Base-by-base conservation (phyloP, 2,797 vertebrate species). In the Lacerta viridis region DNA sequence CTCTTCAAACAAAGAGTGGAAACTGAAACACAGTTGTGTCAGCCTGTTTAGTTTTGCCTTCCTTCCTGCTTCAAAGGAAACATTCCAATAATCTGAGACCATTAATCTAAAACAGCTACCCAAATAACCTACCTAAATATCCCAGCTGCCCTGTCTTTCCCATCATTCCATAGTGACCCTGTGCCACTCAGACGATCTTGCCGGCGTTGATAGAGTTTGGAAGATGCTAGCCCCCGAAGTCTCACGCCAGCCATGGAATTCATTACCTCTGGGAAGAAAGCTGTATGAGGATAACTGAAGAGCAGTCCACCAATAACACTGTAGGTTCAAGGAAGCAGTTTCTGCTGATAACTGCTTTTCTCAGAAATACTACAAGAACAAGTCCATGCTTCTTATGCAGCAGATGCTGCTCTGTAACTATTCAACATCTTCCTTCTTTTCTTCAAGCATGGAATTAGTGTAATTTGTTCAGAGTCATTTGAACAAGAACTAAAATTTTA, bases 141-240 rank as follows among this genome's bases (percentile, higher is more conserved):
- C 25, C 74, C 89, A 43, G 91, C 18, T 50, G 84, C 89, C 10
- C 77, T 36, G 10, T 85, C 77, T 81, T 93, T 89, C 80, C 90
- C 83, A 95, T 3, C 83, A 95, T 93, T 91, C 78, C 68, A 92
- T 61, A 87, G 50, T 0, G 93, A 86, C 61, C 88, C 64, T 2
- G 93, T 77, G 79, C 80, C 84, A 59, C 96, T 95, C 2, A 87
- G 94, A 7, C 89, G 94, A 88, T 95, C 93, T 90, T 95, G 96
- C 69, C 95, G 93, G 82, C 96, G 91, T 33, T 85, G 94, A 29
- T 96, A 97, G 2, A 97, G 95, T 33, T 86, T 95, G 81, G 96
- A 97, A 33, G 93, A 92, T 2, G 95, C 86, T 74, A 96, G 93
- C 1, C 89, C 90, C 20, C 80, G 83, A 46, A 97, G 96, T 59